Evolutionary conservation across 2,797 vertebrate species (phyloP).

Genomic region (Echiichthys vipera): DNA sequence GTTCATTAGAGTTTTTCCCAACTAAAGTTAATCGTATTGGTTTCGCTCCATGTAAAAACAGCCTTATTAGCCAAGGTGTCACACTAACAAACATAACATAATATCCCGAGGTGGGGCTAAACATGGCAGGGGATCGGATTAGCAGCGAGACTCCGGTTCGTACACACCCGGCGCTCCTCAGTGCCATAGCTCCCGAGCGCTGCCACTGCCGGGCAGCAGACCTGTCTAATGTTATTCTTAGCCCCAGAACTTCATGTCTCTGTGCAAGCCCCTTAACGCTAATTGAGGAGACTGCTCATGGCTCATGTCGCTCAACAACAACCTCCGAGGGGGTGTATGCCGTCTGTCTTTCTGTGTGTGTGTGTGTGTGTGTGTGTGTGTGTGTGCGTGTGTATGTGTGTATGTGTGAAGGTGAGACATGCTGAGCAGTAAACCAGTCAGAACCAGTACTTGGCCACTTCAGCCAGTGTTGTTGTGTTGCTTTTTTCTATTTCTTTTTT

Average conservation of each 20-base stretch:
- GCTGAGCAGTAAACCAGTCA: constrained; percentile 63
- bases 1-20: constrained; percentile 28
- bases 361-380: constrained; percentile 5
- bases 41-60: constrained; percentile 64
- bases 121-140: constrained; percentile 74
- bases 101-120: constrained; percentile 77
- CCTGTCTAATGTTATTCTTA: constrained; percentile 78
- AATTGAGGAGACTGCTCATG: constrained; percentile 76
- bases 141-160: constrained; percentile 64
- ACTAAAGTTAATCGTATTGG: constrained; percentile 66
- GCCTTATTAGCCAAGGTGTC: constrained; percentile 76
- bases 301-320: constrained; percentile 68
- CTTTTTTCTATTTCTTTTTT: constrained; percentile 2
- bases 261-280: constrained; percentile 74
- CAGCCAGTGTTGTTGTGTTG: constrained; percentile 40
- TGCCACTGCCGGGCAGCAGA: constrained; percentile 51
- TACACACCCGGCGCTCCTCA: constrained; percentile 48
- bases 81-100: constrained; percentile 72
- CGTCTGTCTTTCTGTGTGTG: constrained; percentile 31
- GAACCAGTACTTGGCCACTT: constrained; percentile 62
- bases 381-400: constrained; percentile 25
- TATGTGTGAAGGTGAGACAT: constrained; percentile 60
- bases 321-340: constrained; percentile 46
- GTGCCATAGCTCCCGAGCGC: constrained; percentile 28
- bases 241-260: constrained; percentile 72